Evolutionary conservation across 2,113 vertebrate species (phyloP).

Genomic region (Cyanoliseus patagonus): DNA sequence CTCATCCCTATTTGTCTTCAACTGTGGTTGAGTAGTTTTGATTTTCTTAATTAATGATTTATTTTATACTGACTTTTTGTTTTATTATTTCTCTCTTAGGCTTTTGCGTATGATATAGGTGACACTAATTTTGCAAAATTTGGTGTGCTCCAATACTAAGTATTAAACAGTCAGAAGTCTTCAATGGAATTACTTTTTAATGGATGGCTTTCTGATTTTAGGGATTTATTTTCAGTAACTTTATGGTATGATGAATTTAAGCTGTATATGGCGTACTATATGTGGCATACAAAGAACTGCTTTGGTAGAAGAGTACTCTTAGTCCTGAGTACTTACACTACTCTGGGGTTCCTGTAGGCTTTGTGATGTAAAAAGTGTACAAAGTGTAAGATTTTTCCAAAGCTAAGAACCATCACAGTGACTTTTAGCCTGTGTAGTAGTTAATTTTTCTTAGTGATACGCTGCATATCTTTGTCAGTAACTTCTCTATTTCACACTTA

Average conservation of each 20-base stretch:
- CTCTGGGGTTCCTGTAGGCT: background rate
- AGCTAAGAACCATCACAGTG: background rate
- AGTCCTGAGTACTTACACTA: background rate
- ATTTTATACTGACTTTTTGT: background rate
- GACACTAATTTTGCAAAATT: background rate
- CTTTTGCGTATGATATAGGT: background rate
- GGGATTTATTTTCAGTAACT: background rate
- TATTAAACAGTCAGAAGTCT: background rate
- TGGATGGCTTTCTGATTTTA: background rate
- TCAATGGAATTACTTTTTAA: background rate
- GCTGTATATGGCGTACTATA: background rate
- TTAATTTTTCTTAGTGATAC: background rate
- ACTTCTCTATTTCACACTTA: conserved; percentile 42
- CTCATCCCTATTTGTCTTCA: background rate
- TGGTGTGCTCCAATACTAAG: background rate
- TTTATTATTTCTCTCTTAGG: background rate
- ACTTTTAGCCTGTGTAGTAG: background rate
- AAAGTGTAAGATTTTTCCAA: background rate
- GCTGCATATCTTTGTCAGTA: background rate
- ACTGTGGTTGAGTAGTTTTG: background rate
- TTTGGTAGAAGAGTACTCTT: background rate
- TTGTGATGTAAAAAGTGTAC: background rate
- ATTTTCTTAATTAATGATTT: background rate
- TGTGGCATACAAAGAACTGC: background rate
- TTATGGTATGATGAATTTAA: background rate